Base-by-base conservation (phyloP, 64 coral and sea anemone species). In the Pachyseris speciosa region DNA sequence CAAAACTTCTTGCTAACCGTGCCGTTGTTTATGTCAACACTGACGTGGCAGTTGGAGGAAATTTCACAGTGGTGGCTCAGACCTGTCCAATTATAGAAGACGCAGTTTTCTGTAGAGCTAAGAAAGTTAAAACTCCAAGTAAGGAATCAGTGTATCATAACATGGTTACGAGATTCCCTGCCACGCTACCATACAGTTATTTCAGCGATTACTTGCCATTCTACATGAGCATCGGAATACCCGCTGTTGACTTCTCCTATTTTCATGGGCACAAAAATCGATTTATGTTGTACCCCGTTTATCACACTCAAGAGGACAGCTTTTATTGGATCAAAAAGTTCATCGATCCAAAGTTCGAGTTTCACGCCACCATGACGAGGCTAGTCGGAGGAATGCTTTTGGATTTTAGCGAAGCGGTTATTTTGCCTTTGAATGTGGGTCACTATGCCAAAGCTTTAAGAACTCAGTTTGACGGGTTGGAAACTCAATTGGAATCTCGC, bases 21-120 rank as follows among this genome's bases (percentile, higher is more conserved):
- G 96, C 93, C 26, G 90, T 98, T 26, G 96, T 91, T 27, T 98
- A 93, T 43, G 69, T 80, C 10, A 88, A 72, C 19, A 79, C 73
- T n/a, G 91, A 87, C 52, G 85, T 81, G 29, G 91, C 75, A 6
- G 74, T 88, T 10, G 91, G 75, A 8, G 85, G 61, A 2, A 81
- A 87, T 37, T 81, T 53, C 43, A 65, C 88, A 22, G 33, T 81
- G 24, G 43, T 80, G 12, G 74, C 61, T 9, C 83, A 80, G 63
- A 32, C 61, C 5, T 93, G 83, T 17, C 73, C 83, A 0, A 39
- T 60, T 36, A 70, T 87, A 27, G 43, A 55, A 2, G n/a, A 87
- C 27, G 86, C 74, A 28, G 51, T 93, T 57, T 86, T 93, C 11
- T 80, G 31, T 22, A 40, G 84, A 75, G 55, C 84, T 1, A 80